Evolutionary conservation across 2,113 vertebrate genomes (phyloP).

Genomic region (Pseudorhombus dupliciocellatus): DNA sequence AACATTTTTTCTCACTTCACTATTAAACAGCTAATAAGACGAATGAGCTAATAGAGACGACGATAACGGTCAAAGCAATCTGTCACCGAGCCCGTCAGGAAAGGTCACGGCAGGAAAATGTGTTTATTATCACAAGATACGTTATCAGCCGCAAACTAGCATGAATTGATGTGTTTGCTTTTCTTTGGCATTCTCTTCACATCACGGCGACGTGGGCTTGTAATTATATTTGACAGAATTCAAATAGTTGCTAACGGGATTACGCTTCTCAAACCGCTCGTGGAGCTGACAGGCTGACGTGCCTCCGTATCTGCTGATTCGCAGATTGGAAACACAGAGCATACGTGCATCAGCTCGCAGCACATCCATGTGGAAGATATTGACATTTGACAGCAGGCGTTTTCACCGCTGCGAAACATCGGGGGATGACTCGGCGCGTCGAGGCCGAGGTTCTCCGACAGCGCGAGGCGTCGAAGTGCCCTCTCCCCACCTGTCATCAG

Average conservation of each 20-base stretch:
- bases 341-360: slow-evolving; percentile 1
- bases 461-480: neutral
- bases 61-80: slow-evolving; percentile 50
- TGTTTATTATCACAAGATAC: slow-evolving; percentile 70
- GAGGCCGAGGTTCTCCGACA: slow-evolving; percentile 3
- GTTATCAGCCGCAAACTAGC: slow-evolving; percentile 41
- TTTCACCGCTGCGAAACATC: slow-evolving; percentile 36
- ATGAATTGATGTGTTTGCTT: slow-evolving; percentile 46
- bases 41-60: slow-evolving; percentile 35
- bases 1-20: neutral
- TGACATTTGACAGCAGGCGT: slow-evolving; percentile 57
- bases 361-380: slow-evolving; percentile 64
- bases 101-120: slow-evolving; percentile 51
- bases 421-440: slow-evolving; percentile 14
- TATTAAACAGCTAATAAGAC: slow-evolving; percentile 29
- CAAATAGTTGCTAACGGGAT: slow-evolving; percentile 59
- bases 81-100: slow-evolving; percentile 34
- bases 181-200: slow-evolving; percentile 44
- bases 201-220: slow-evolving; percentile 36
- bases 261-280: slow-evolving; percentile 43
- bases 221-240: slow-evolving; percentile 52
- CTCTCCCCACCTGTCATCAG: slow-evolving; percentile 41
- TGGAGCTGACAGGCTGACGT: slow-evolving; percentile 35
- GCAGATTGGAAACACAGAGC: slow-evolving; percentile 25
- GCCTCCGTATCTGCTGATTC: slow-evolving; percentile 27